Base-by-base conservation (phyloP, 2,113 vertebrate genomes). In the Xenotilapia flavipinnis region DNA sequence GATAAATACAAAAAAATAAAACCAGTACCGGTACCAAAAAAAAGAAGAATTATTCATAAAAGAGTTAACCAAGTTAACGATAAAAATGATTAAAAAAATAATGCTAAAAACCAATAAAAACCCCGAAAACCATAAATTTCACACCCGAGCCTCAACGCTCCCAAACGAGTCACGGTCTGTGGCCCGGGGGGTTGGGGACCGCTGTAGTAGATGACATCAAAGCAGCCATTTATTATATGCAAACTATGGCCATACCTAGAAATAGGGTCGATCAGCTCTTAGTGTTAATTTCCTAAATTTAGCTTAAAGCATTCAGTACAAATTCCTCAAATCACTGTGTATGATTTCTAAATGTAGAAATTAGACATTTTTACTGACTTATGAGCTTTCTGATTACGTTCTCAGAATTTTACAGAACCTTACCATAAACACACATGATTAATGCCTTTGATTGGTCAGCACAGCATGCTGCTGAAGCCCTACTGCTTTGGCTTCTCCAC, bases 371-470 rank as follows among this genome's bases (percentile, higher is more conserved):
- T 33, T 77, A 51, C 17, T 51, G 26, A 51, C 73, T 51, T 51
- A 13, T 51, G 70, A 77, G 23, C 70, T 49, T 49, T 49, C 70
- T 77, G 70, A 31, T 19, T 28, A 26, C 3, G 3, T 31, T n/a
- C 23, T 60, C 17, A 21, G 36, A 2, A 75, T 21, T 40, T 42
- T 73, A 42, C 68, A 56, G 12, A 58, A 60, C 70, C 68, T 23
- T 31, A 17, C 15, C 75, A 65, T 36, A 65, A 65, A 51, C 36
- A 62, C 75, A 6, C 19, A 28, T 42, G 38, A 36, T 33, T 51
- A 15, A 15, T 54, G 21, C 47, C n/a, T 79, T 53, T 53, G 45
- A 87, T 55, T 2, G 13, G 36, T 62, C 70, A 73, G 13, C 86
- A 17, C n/a, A 81, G 68, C 51, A 62, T 82, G 56, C 21, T 80